These are phyloP conservation scores for Raja brachyura DNA, from an alignment of 2,113 vertebrate species.

Conservation along the genomic window DNA sequence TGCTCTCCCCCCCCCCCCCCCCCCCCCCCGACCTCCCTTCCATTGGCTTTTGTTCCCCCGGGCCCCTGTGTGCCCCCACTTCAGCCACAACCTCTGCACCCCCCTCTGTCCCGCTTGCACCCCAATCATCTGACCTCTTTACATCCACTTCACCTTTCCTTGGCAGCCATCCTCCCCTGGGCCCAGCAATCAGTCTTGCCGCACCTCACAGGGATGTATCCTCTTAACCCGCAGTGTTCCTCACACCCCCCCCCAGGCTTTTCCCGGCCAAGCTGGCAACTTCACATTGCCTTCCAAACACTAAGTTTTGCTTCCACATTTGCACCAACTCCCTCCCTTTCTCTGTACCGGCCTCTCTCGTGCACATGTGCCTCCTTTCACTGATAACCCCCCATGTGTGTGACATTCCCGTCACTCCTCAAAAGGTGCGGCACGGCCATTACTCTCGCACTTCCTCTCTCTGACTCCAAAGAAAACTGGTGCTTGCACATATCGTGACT, in stretches of 20 bases:
- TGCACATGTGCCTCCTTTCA: neutral
- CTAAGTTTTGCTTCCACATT: neutral
- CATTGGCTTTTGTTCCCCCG: neutral
- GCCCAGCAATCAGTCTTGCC: no score
- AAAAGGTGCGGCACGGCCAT: neutral
- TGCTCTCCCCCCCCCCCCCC: no score
- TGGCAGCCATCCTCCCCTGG: neutral
- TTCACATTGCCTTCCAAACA: neutral
- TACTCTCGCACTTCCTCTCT: neutral
- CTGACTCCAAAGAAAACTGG: neutral
- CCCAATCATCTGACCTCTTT: neutral
- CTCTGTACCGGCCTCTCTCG: neutral
- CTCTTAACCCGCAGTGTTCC: no score
- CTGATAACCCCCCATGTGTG: neutral
- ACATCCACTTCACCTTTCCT: neutral
- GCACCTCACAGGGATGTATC: no score
- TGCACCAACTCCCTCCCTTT: neutral
- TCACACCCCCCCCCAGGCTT: neutral
- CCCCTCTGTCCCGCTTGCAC: neutral
- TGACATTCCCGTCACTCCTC: neutral
- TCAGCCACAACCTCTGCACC: neutral
- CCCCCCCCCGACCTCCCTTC: no score
- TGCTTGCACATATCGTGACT: neutral
- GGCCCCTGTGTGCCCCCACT: neutral
- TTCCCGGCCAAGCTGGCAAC: neutral